A percentile compares a stretch with the other conserved stretches of the same genome.
These are phyloP conservation scores for Danaus plexippus DNA, from an alignment of 1,140 invertebrate genomes.

Conservation along the genomic window DNA sequence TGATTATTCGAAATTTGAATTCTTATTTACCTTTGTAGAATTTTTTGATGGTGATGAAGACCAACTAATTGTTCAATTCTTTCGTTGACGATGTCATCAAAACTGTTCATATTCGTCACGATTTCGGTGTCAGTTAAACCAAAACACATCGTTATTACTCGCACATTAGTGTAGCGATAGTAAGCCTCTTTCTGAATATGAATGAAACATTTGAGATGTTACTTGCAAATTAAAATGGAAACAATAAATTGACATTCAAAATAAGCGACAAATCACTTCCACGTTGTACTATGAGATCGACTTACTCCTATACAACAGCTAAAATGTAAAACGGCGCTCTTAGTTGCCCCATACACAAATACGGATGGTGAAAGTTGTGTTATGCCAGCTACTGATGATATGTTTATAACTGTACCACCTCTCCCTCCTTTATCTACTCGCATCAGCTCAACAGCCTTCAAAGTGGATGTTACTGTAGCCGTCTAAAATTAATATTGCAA, in stretches of 20 bases:
- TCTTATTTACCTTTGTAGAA: too few relatives aligned
- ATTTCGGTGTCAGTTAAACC: conserved; percentile 55
- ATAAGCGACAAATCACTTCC: too few relatives aligned
- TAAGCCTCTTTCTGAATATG: conserved; percentile 28
- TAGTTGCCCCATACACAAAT: conserved; percentile 16
- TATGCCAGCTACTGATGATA: conserved; percentile 74
- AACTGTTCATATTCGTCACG: conserved; percentile 10
- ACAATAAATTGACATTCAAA: too few relatives aligned
- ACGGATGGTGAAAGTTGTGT: not conserved
- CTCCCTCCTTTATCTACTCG: conserved; percentile 70
- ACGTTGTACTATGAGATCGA: not conserved
- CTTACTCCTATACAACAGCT: conserved; percentile 27
- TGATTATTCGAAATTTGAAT: too few relatives aligned
- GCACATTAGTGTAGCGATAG: conserved; percentile 68
- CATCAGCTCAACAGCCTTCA: conserved; percentile 66
- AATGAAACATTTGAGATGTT: not conserved
- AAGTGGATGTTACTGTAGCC: conserved; percentile 36
- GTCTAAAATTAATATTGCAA: conserved; percentile 29
- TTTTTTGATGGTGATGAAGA: too few relatives aligned
- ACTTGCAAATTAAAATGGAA: conserved; percentile 4
- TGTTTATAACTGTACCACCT: conserved; percentile 78
- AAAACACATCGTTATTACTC: conserved; percentile 68
- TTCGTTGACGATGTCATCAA: conserved; percentile 5
- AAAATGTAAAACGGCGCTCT: conserved; percentile 24
- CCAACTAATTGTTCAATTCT: too few relatives aligned